Evolutionary conservation across 2,888 invertebrate genomes (phyloP).

Genomic region (Drosophila phalerata): DNA sequence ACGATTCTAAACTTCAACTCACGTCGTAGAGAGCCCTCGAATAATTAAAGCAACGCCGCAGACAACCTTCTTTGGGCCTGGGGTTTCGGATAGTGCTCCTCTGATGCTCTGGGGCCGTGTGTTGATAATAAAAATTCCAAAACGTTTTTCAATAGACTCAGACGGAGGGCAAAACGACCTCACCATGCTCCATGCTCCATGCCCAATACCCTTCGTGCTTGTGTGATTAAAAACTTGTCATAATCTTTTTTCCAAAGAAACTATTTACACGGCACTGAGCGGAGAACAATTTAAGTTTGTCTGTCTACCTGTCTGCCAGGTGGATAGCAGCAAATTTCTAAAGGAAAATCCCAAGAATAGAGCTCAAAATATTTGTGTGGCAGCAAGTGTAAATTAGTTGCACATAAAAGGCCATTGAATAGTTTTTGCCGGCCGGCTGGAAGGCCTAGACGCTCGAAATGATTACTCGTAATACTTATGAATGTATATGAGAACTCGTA

Average conservation of each 20-base stretch:
- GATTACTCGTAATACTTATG: slow-evolving; percentile 8
- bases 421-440: slow-evolving; percentile 38
- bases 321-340: slow-evolving; percentile 47
- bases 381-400: slow-evolving; percentile 73
- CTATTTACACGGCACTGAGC: slow-evolving; percentile 64
- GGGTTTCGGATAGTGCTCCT: slow-evolving; percentile 19
- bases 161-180: slow-evolving; percentile 12
- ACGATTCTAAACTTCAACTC: slow-evolving; percentile 60
- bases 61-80: slow-evolving; percentile 2
- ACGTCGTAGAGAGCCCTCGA: slow-evolving; percentile 52
- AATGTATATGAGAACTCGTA: not conserved
- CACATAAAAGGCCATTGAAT: slow-evolving; percentile 44
- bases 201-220: slow-evolving; percentile 38
- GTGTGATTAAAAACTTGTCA: slow-evolving; percentile 77
- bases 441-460: slow-evolving; percentile 2
- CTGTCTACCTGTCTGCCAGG: slow-evolving; percentile 48
- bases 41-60: slow-evolving; percentile 68
- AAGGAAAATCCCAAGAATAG: slow-evolving; percentile 59
- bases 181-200: not conserved
- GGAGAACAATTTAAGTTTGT: slow-evolving; percentile 36
- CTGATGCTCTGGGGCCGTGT: slow-evolving; percentile 12
- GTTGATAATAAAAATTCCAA: slow-evolving; percentile 76
- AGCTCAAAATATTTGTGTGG: slow-evolving; percentile 51
- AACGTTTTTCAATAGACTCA: slow-evolving; percentile 72
- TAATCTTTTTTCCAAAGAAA: slow-evolving; percentile 75